Conservation (phyloP, 2,113 vertebrate genomes). For the Cyphomyrus plagiostoma region DNA sequence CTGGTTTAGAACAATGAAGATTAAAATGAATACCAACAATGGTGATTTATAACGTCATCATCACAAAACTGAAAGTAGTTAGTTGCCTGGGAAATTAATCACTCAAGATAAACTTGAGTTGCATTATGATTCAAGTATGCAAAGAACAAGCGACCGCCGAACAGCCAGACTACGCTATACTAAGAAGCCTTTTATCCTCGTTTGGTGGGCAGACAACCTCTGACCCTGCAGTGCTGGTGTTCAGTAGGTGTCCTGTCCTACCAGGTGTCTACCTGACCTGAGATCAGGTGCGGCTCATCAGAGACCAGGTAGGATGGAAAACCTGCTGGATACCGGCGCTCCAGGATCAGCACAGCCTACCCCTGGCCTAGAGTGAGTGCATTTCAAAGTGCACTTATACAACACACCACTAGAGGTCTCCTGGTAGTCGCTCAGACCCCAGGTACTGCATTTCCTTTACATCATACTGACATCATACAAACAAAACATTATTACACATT, state of each 20-base stretch:
- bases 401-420: slow-evolving; percentile 1
- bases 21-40: background rate
- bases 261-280: background rate
- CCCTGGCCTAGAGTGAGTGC: background rate
- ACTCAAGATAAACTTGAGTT: background rate
- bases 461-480: background rate
- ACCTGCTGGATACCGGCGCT: background rate
- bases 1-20: background rate
- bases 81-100: background rate
- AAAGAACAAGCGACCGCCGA: background rate
- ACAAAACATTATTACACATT: background rate
- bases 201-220: background rate
- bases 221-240: too few relatives aligned
- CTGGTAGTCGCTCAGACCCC: background rate
- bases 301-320: background rate
- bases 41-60: background rate
- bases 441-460: background rate
- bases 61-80: background rate
- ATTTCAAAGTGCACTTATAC: background rate
- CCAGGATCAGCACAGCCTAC: background rate
- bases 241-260: background rate
- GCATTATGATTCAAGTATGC: background rate
- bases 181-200: background rate
- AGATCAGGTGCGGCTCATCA: background rate
- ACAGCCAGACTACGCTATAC: background rate